Percentiles rank a stretch among this genome's conserved stretches.
These are phyloP conservation scores for Limnephilus auricula DNA, from an alignment of 2,888 invertebrate species.

Conservation along the genomic window DNA sequence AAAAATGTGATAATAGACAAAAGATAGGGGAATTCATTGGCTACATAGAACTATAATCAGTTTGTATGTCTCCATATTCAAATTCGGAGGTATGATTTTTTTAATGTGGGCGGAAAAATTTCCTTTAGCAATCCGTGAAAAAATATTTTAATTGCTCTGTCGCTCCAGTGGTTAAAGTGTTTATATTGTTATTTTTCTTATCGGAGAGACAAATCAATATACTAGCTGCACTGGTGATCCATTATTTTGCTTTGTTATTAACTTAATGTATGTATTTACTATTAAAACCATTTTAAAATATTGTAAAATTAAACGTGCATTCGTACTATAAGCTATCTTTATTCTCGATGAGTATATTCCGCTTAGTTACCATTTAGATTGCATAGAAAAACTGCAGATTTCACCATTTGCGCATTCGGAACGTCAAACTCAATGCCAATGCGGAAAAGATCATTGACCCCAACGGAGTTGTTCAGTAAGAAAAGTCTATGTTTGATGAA, in stretches of 20 bases:
- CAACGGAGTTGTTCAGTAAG: neutral
- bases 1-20: no score
- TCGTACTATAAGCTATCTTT: neutral
- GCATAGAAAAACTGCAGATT: neutral
- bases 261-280: neutral
- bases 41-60: no score
- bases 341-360: neutral
- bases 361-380: neutral
- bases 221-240: neutral
- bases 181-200: neutral
- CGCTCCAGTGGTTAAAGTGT: no score
- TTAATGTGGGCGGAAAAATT: no score
- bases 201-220: neutral
- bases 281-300: neutral
- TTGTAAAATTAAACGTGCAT: neutral
- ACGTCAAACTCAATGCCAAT: neutral
- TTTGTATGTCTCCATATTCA: no score
- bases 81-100: no score
- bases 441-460: conserved; percentile 2
- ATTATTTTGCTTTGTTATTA: neutral
- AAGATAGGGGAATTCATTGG: no score
- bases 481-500: neutral
- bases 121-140: no score
- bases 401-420: neutral
- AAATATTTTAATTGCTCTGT: no score